Evolutionary conservation across 2,888 invertebrate species (phyloP).

Genomic region (Eulithis prunata): DNA sequence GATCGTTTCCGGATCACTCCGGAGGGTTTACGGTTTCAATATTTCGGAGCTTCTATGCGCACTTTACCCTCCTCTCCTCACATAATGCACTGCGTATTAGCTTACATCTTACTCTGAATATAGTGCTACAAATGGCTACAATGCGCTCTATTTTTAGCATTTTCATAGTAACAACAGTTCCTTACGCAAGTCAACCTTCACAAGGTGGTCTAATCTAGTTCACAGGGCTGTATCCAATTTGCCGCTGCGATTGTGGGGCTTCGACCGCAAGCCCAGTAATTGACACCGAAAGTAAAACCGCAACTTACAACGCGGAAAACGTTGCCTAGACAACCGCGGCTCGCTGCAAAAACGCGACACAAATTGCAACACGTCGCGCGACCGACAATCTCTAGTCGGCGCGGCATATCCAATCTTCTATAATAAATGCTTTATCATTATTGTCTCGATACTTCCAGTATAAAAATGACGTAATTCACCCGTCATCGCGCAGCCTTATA

Average conservation of each 20-base stretch:
- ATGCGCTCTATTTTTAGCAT: slow-evolving; percentile 62
- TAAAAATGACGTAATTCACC: slow-evolving; percentile 78
- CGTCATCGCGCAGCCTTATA: slow-evolving; percentile 68
- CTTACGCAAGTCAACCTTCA: slow-evolving; percentile 73
- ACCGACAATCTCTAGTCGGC: slow-evolving; percentile 48
- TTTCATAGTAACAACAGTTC: slow-evolving; percentile 48
- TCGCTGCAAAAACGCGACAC: slow-evolving; percentile 56
- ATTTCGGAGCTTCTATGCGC: slow-evolving; percentile 63
- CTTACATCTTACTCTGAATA: slow-evolving; percentile 41
- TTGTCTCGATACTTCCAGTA: slow-evolving; percentile 67
- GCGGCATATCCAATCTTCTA: slow-evolving; percentile 64
- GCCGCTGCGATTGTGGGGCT: slow-evolving; percentile 70
- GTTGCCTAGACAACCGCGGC: slow-evolving; percentile 56
- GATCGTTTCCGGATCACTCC: slow-evolving; percentile 65
- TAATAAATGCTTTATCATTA: slow-evolving; percentile 73
- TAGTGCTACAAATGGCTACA: slow-evolving; percentile 43
- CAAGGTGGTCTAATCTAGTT: slow-evolving; percentile 73
- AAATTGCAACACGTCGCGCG: slow-evolving; percentile 62
- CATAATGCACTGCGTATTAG: slow-evolving; percentile 49
- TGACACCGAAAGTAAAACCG: slow-evolving; percentile 75
- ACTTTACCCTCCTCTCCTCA: slow-evolving; percentile 51
- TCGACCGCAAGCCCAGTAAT: slow-evolving; percentile 76
- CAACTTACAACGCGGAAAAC: slow-evolving; percentile 69
- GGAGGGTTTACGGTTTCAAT: slow-evolving; percentile 79
- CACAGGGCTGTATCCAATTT: slow-evolving; percentile 79